Percentiles rank a stretch among this genome's conserved stretches.
phyloP scores from a whole-genome alignment of 2,113 vertebrate species.

The Calonectris borealis region DNA sequence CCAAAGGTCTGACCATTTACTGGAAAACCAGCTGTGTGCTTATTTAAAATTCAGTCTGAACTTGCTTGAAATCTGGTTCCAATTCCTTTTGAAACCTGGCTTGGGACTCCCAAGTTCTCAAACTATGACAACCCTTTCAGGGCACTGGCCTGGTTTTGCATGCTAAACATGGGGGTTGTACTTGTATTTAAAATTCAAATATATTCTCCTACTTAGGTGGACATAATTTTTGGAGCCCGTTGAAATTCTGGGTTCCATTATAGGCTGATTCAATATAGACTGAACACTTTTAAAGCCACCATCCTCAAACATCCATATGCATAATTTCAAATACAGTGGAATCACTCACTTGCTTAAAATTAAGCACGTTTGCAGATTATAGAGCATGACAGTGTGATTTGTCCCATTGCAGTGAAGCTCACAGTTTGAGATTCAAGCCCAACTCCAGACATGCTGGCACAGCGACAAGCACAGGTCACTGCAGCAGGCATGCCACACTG shows the following conservation, averaged over 20 bases:
- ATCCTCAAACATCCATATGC: background rate
- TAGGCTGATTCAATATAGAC: background rate
- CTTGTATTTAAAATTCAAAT: background rate
- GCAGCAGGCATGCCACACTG: background rate
- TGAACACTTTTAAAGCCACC: background rate
- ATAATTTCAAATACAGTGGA: background rate
- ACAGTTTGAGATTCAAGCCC: background rate
- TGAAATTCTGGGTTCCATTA: background rate
- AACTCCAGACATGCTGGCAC: rapidly evolving
- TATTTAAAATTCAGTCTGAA: background rate
- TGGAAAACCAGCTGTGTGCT: background rate
- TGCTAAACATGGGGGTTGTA: background rate
- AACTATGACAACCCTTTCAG: background rate
- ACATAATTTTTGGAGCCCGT: background rate
- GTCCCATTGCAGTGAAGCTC: background rate
- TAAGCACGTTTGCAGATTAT: background rate
- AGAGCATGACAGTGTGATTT: background rate
- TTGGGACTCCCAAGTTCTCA: background rate
- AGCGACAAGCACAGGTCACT: background rate
- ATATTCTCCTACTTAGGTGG: background rate
- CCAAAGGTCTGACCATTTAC: background rate
- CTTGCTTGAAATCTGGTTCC: background rate
- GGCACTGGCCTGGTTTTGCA: background rate
- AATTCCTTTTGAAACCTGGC: background rate
- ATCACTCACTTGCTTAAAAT: background rate